phyloP scores from a whole-genome alignment of 2,113 vertebrate species.

The Trematomus loennbergii region DNA sequence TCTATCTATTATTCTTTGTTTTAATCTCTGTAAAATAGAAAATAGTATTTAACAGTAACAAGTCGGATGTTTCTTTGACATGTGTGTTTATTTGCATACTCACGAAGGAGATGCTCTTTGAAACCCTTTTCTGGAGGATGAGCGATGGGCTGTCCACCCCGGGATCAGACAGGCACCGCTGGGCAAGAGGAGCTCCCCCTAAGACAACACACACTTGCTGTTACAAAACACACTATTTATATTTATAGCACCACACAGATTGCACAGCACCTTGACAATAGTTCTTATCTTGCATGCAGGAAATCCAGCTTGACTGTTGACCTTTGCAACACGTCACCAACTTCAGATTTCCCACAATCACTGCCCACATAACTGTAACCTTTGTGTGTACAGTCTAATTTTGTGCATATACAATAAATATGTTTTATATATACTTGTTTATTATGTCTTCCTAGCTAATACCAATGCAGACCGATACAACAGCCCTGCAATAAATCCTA shows the following conservation, averaged over 20 bases:
- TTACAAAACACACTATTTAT: background rate
- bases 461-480: background rate
- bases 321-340: background rate
- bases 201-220: constrained; percentile 14
- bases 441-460: background rate
- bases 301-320: constrained; percentile 10
- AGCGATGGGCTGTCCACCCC: constrained; percentile 45
- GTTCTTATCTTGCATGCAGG: background rate
- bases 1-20: background rate
- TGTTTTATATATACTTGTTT: background rate
- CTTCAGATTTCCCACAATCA: background rate
- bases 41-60: background rate
- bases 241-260: background rate
- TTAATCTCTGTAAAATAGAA: background rate
- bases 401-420: background rate
- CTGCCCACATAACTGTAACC: background rate
- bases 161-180: constrained; percentile 77
- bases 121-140: constrained; percentile 12
- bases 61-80: background rate
- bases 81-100: constrained; percentile 27
- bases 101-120: constrained; percentile 64
- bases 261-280: background rate
- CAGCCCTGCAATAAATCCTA: background rate
- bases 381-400: too few species aligned
- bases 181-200: constrained; percentile 59